Evolutionary conservation across 2,797 vertebrate species (phyloP).

Genomic region (Aselliscus stoliczkanus): DNA sequence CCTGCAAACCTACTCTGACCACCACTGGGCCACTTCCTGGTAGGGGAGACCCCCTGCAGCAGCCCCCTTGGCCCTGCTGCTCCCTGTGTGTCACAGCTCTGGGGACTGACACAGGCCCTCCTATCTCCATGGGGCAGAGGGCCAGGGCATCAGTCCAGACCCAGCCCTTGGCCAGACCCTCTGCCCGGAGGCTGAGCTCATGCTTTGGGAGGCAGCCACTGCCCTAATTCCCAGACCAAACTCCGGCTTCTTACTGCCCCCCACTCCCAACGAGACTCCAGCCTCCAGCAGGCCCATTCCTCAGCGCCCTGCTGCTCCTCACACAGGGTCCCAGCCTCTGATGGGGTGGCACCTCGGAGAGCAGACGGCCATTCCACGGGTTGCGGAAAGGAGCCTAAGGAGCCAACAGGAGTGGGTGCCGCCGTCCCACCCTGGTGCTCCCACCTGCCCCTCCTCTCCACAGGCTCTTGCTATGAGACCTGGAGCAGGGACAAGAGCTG

Average conservation of each 20-base stretch:
- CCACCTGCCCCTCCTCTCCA: not conserved
- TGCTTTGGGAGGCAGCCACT: conserved; percentile 54
- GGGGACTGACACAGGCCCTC: not conserved
- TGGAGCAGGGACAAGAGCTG: not conserved
- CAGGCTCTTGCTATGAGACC: not conserved
- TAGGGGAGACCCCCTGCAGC: fast-evolving
- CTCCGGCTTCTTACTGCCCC: not conserved
- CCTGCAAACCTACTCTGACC: not conserved
- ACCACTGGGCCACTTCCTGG: not conserved
- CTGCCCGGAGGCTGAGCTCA: conserved; percentile 58
- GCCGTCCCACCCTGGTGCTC: no score
- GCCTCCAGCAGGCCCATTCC: not conserved
- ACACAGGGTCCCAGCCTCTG: not conserved
- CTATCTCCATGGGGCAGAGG: not conserved
- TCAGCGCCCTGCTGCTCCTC: not conserved
- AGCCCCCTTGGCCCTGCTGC: not conserved
- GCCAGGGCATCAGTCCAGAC: not conserved
- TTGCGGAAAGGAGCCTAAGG: not conserved
- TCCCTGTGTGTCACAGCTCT: not conserved
- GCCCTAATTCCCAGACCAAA: conserved; percentile 6
- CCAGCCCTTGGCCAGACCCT: conserved; percentile 15
- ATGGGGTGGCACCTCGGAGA: not conserved
- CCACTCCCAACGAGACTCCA: not conserved
- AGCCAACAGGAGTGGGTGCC: fast-evolving
- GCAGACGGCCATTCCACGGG: fast-evolving